Base-by-base conservation (phyloP, 2,797 vertebrate species). In the Perodicticus potto region DNA sequence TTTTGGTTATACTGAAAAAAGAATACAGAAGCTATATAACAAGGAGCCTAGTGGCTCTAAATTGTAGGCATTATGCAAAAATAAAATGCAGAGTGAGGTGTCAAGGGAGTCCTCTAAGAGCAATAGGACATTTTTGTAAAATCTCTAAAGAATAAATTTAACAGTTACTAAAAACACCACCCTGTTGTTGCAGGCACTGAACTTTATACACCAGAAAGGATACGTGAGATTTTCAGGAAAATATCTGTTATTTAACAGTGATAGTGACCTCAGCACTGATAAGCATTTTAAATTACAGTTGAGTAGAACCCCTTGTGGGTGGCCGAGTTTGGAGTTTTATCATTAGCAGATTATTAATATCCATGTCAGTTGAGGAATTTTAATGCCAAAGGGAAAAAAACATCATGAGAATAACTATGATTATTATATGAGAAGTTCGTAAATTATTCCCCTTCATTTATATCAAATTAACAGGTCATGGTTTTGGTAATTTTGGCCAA, bases 231-330 rank as follows among this genome's bases (percentile, higher is more conserved):
- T 99, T 99, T 98, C 99, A 99, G 99, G 98, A 99, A 99, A 99
- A 99, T 99, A 99, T 99, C 99, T 99, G 99, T 99, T 99, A 99
- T 99, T 99, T 99, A 99, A 98, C 98, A 99, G 98, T 99, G 99
- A 99, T 98, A 99, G 99, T 98, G 99, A 99, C 98, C 99, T 99
- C 99, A 99, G 99, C 98, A 99, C 98, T 98, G 99, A 99, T 98
- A 98, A 98, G 99, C 98, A 98, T 99, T 98, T 98, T 98, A 98
- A 98, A 99, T 98, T 99, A 97, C 97, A 97, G 97, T 97, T 97
- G 98, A 98, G 82, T 91, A 97, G 98, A 98, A 98, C 97, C 96
- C 97, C 96, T 98, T 97, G 91, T 25, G 85, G 92, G 73, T 87
- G 1, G 0, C 82, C 32, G 29, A 84, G 74, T 89, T 96, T 90